These are phyloP conservation scores for Stenodema calcarata DNA, from an alignment of 2,888 invertebrate species.

Conservation along the genomic window DNA sequence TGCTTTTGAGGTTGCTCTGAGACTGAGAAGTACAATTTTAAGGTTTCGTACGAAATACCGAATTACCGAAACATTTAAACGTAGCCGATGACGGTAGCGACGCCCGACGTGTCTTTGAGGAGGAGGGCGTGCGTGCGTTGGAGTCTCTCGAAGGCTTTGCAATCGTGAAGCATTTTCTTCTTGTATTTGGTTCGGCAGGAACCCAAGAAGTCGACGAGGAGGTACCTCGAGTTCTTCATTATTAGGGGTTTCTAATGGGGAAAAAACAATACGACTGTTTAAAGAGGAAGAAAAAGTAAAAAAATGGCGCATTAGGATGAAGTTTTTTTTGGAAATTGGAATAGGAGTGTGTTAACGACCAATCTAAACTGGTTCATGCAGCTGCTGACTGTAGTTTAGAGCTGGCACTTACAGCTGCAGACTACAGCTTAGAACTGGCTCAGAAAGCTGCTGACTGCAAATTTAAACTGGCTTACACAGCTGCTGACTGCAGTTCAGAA, in stretches of 20 bases:
- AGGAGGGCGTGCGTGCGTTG: constrained; percentile 52
- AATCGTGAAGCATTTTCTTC: constrained; percentile 51
- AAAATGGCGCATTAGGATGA: background rate
- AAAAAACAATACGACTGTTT: background rate
- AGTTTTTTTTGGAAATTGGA: background rate
- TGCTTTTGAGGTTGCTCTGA: no score
- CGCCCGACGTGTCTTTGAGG: constrained; percentile 51
- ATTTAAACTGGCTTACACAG: no score
- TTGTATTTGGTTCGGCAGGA: constrained; percentile 48
- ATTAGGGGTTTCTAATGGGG: constrained; percentile 16
- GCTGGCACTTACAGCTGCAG: no score
- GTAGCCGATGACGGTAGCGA: constrained; percentile 40
- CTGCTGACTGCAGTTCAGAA: no score
- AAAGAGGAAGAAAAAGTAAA: background rate
- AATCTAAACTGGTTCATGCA: no score
- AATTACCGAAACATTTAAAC: background rate
- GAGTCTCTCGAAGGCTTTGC: constrained; percentile 52
- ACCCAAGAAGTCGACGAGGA: constrained; percentile 68
- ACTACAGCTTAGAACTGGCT: no score
- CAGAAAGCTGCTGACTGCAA: no score
- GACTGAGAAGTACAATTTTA: no score
- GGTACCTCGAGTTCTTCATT: constrained; percentile 73
- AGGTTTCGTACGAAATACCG: no score
- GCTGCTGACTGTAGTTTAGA: no score
- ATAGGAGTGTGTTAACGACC: no score